Conservation (phyloP, 2,113 vertebrate genomes). For the Parus major region DNA sequence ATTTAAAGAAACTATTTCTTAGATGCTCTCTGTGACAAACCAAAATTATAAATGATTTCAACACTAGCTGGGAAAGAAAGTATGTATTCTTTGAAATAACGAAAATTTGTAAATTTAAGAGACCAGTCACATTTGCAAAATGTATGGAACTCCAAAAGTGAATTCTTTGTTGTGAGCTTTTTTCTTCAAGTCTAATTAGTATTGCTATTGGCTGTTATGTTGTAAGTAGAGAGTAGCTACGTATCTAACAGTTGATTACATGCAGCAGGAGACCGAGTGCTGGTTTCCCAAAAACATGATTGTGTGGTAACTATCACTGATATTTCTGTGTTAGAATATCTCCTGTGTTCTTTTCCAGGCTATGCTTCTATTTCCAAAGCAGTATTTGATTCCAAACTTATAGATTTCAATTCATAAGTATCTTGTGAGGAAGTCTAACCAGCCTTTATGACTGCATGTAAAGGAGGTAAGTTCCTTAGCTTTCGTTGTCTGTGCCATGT, state of each 20-base stretch:
- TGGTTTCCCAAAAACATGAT: neutral
- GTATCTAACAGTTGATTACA: neutral
- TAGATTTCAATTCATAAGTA: neutral
- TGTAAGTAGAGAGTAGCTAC: neutral
- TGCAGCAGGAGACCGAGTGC: neutral
- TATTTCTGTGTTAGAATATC: neutral
- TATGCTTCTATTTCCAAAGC: neutral
- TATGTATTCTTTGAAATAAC: neutral
- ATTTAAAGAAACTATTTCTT: neutral
- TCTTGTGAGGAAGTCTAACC: neutral
- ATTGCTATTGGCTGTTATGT: neutral
- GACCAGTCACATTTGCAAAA: constrained; percentile 8
- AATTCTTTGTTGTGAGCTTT: neutral
- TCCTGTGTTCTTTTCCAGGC: neutral
- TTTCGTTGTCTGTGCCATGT: neutral
- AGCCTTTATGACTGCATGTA: neutral
- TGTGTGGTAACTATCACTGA: neutral
- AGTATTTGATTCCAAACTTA: neutral
- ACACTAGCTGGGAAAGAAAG: neutral
- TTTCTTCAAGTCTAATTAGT: neutral
- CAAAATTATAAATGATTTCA: neutral
- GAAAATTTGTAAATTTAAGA: neutral
- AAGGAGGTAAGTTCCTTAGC: neutral
- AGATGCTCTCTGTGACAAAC: neutral
- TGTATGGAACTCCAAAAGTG: neutral